Evolutionary conservation across 1,140 invertebrate species (phyloP), one percentile per base, ranked within the genome.

Genomic region (Linepithema humile): DNA sequence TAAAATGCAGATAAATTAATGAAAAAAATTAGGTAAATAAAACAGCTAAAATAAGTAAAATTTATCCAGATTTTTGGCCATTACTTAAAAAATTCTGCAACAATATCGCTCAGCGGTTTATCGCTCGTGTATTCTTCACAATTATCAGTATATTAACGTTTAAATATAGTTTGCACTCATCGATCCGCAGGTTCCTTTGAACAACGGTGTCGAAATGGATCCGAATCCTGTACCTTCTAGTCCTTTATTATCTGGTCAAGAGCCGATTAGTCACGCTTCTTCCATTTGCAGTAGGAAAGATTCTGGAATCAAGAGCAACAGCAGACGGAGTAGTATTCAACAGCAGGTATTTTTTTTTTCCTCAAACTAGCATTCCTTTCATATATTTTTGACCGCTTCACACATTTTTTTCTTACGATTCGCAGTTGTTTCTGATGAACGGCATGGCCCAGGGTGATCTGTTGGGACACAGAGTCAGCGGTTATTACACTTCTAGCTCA

Each of bases 231-330:
- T 93, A 91, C 92, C 93, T 90, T 92, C 92, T 88, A 94, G 93
- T 92, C 93, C 93, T 78, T 86, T 94, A 80, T 90, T 94, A 69
- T 85, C 92, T 83, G 90, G 92, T 70, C 96, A 97, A 65, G 97
- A 97, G 91, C 94, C 95, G 84, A 93, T 96, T 72, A 97, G 96
- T 93, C 95, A 97, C 62, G 96, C 96, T 85, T 96, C 96, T 1
- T 97, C 97, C 9, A 95, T 97, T 53, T 97, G 97, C 88, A 98
- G 97, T 86, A 95, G 97, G 77, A 98, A 98, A 94, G 97, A 98
- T 93, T 98, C 97, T 0, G 97, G 97, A 4, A 98, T 98, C 78
- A 96, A 96, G 83, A 98, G 97, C 91, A 97, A 97, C 59, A 98
- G 97, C 86, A 95, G 97, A 0, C 94, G 97, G 77, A 98, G 97